Evolutionary conservation across 1,140 invertebrate genomes (phyloP), one percentile per base, ranked within the genome.

Genomic region (Drosophila suzukii): DNA sequence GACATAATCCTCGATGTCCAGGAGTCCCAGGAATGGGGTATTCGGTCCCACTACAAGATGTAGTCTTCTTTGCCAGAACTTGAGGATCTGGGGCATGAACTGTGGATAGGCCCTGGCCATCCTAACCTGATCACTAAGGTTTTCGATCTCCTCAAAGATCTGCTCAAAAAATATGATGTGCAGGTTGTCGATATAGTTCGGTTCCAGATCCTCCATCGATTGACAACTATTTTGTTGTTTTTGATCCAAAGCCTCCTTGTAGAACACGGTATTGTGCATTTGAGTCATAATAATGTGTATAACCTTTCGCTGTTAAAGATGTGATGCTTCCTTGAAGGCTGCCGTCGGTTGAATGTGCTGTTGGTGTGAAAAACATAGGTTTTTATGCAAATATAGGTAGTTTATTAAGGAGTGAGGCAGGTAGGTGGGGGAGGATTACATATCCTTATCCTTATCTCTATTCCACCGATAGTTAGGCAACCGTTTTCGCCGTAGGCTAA

Each of bases 71-170:
- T 60, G 27, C 84, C 84, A 89, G 10, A 84, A 51, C 49, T 78
- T 77, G 3, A 89, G 20, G 4, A 89, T 75, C 2, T 63, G 41
- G 0, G 81, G 68, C 38, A 89, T 8, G 5, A 89, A 89, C 46
- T 89, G 84, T 0, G 84, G 84, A 67, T 89, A 89, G 8, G 84
- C 84, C 15, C 85, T 63, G n/a, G 84, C 85, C 84, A 89, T 89
- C 10, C 84, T 38, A 38, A 89, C 84, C 46, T 89, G 85, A 51
- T 89, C 84, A n/a, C 59, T 68, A 1, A 89, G 30, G 44, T 63
- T 65, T 8, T 77, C 74, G 49, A 89, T 89, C n/a, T 62, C 41
- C 24, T 89, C 84, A 41, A 90, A 89, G 20, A 89, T 89, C 58
- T 89, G 85, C 66, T 89, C 84, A 8, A 89, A 89, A 51, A 89